A percentile compares a stretch with the other conserved stretches of the same genome.
Conservation (phyloP, 2,113 vertebrate genomes). For the Picathartes gymnocephalus region DNA sequence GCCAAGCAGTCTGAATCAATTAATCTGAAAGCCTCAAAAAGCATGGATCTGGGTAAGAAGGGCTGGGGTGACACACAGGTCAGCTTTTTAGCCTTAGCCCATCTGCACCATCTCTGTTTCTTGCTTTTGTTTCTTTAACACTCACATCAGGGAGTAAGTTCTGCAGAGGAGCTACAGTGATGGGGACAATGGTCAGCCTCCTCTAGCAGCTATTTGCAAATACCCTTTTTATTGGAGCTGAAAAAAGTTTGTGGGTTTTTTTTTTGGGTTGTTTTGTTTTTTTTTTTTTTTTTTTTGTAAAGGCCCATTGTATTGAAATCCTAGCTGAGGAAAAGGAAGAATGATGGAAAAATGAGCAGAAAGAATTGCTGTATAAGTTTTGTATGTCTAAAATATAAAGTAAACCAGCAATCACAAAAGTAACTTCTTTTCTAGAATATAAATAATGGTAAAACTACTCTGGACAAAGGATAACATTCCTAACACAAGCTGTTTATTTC, state of each 20-base stretch:
- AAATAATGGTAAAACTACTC: neutral
- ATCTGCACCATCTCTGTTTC: conserved; percentile 39
- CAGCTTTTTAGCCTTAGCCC: neutral
- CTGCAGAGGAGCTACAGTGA: neutral
- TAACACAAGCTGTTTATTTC: conserved; percentile 29
- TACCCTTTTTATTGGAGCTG: neutral
- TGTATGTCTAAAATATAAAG: neutral
- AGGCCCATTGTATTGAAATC: neutral
- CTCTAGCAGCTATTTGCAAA: conserved; percentile 15
- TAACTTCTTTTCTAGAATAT: neutral
- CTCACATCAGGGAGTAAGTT: neutral
- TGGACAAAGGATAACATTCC: neutral
- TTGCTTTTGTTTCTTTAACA: conserved; percentile 45
- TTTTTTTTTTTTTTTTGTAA: neutral
- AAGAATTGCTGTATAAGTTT: neutral
- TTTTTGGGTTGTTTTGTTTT: neutral
- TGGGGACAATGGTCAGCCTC: neutral
- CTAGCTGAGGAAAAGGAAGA: neutral
- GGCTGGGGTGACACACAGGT: conserved; percentile 11
- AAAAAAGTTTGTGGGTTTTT: neutral
- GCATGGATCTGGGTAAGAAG: conserved; percentile 95
- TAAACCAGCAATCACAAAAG: neutral
- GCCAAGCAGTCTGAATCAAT: conserved; percentile 80
- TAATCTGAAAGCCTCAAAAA: conserved; percentile 92
- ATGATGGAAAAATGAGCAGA: neutral